A percentile compares a stretch with the other conserved stretches of the same genome.
phyloP scores from a whole-genome alignment of 2,888 invertebrate genomes.

The Diarsia dahlii region DNA sequence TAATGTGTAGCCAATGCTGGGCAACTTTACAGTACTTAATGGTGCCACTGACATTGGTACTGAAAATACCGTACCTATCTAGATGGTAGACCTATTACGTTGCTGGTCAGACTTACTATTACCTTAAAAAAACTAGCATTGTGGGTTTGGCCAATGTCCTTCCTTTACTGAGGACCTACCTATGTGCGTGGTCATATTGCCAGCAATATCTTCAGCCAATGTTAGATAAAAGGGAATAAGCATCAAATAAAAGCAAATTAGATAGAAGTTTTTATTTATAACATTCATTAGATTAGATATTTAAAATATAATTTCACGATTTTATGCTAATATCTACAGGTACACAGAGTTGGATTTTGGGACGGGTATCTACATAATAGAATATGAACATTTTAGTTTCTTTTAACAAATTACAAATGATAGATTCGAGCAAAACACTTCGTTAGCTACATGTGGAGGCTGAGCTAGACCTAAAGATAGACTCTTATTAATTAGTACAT shows the following conservation, averaged over 20 bases:
- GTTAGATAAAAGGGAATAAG: not conserved
- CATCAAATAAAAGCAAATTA: conserved; percentile 14
- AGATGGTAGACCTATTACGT: not conserved
- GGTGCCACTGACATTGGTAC: not conserved
- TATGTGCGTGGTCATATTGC: not conserved
- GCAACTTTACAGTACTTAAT: not conserved
- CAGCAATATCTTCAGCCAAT: not conserved
- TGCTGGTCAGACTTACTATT: not conserved
- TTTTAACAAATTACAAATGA: not conserved
- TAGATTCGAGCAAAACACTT: conserved; percentile 7
- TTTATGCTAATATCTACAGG: conserved; percentile 33
- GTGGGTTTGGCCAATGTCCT: not conserved
- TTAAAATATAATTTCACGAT: conserved; percentile 44
- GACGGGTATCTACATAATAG: conserved; percentile 26
- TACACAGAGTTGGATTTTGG: conserved; percentile 33
- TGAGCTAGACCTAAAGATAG: not conserved
- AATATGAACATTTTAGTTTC: conserved; percentile 21
- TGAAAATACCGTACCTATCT: not conserved
- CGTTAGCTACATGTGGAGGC: not conserved
- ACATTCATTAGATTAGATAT: conserved; percentile 43
- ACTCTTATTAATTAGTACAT: not conserved
- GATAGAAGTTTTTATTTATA: conserved; percentile 34
- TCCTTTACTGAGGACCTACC: not conserved
- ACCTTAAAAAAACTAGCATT: not conserved
- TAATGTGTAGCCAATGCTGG: not conserved